A percentile compares a stretch with the other conserved stretches of the same genome.
Conservation (phyloP, 2,797 vertebrate genomes). For the Dallia pectoralis region DNA sequence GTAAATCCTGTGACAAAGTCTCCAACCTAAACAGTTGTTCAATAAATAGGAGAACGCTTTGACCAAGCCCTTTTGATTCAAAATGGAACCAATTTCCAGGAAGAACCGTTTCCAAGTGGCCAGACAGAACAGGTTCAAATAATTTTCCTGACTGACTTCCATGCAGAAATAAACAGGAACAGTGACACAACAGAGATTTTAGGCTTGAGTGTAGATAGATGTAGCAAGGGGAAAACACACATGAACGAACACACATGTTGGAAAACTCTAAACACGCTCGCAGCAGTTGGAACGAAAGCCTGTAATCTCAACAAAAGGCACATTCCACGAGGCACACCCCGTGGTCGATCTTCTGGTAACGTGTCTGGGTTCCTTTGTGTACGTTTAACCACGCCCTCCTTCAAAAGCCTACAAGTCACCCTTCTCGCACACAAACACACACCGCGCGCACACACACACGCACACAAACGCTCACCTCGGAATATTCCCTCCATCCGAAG, state of each 20-base stretch:
- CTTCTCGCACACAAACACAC: conserved; percentile 7
- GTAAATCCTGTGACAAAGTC: too few relatives aligned
- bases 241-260: conserved; percentile 6
- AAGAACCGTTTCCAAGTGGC: too few relatives aligned
- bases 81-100: too few relatives aligned
- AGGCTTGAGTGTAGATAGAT: conserved; percentile 1
- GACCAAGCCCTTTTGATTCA: too few relatives aligned
- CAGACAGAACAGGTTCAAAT: too few relatives aligned
- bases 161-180: conserved; percentile 9
- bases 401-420: not conserved
- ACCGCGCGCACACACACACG: conserved; percentile 19
- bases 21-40: too few relatives aligned
- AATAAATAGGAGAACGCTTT: too few relatives aligned
- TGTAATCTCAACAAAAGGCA: too few relatives aligned
- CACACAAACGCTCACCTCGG: conserved; percentile 80
- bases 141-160: too few relatives aligned
- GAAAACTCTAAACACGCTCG: not conserved
- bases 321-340: too few relatives aligned
- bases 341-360: not conserved
- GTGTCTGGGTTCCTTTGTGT: conserved; percentile 21
- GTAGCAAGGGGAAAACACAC: not conserved
- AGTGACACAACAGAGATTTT: conserved; percentile 38
- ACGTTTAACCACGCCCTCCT: not conserved
- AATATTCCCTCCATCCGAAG: conserved; percentile 99
- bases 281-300: not conserved